Percentiles rank a stretch among this genome's conserved stretches.
phyloP scores from a whole-genome alignment of 2,888 invertebrate genomes.

The Urechis unicinctus region DNA sequence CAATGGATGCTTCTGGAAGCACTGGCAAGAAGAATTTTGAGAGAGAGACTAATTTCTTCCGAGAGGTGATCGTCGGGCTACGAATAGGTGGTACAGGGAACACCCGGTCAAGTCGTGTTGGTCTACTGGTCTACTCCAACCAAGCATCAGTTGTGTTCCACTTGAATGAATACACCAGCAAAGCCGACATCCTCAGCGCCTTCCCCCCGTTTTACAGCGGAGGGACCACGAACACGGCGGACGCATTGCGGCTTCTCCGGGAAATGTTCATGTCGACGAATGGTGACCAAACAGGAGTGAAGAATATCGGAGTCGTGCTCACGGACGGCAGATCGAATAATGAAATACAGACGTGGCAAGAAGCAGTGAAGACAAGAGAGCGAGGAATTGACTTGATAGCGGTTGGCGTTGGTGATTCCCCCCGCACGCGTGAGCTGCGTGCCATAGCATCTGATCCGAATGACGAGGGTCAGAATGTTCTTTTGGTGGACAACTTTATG shows the following conservation, averaged over 20 bases:
- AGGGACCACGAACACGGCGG: not conserved
- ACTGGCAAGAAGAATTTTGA: conserved; percentile 13
- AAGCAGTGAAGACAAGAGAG: not conserved
- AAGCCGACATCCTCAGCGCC: conserved; percentile 4
- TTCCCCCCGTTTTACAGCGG: not conserved
- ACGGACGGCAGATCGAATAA: not conserved
- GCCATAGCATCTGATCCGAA: not conserved
- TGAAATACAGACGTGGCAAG: not conserved
- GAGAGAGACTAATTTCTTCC: conserved; percentile 10
- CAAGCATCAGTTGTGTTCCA: conserved; percentile 4
- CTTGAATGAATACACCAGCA: conserved; percentile 7
- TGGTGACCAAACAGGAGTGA: not conserved
- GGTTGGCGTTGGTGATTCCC: not conserved
- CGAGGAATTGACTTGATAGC: not conserved
- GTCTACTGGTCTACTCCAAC: conserved; percentile 3
- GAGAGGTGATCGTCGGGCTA: not conserved
- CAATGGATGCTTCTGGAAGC: conserved; percentile 14
- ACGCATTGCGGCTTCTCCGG: not conserved
- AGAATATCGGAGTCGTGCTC: not conserved
- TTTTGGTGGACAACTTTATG: not conserved
- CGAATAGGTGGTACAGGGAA: conserved; percentile 2
- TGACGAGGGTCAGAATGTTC: not conserved
- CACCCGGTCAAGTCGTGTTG: not conserved
- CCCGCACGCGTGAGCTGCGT: not conserved
- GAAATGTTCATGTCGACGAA: not conserved